Conservation (phyloP, 2,797 vertebrate species). For the Natrix natrix region DNA sequence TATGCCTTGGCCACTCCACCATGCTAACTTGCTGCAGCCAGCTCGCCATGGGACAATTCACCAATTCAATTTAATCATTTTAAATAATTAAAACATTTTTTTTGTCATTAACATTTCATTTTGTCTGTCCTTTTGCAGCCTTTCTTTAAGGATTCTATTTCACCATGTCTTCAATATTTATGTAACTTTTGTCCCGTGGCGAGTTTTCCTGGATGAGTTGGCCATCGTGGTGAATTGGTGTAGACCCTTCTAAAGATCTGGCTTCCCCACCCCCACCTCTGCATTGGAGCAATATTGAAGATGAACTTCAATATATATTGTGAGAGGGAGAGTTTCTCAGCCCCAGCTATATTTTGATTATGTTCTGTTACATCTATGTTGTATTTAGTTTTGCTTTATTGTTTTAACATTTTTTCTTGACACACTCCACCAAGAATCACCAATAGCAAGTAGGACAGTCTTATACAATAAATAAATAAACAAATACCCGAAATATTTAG, state of each 20-base stretch:
- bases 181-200: background rate
- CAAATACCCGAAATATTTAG: background rate
- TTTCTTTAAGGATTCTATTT: background rate
- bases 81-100: background rate
- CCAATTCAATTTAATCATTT: background rate
- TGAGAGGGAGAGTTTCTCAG: background rate
- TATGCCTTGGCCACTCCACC: background rate
- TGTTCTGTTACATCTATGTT: background rate
- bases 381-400: background rate
- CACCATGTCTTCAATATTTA: background rate
- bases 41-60: background rate
- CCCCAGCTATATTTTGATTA: background rate
- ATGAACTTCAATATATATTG: background rate
- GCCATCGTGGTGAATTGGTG: background rate
- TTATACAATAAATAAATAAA: background rate
- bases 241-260: background rate
- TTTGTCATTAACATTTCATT: background rate
- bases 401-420: background rate
- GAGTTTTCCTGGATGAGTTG: background rate
- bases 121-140: background rate
- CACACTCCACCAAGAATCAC: background rate
- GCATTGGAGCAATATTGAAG: background rate
- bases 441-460: background rate
- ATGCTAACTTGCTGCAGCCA: background rate
- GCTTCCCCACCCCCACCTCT: accelerated